phyloP scores from a whole-genome alignment of 2,113 vertebrate genomes.

The Tapirus terrestris region DNA sequence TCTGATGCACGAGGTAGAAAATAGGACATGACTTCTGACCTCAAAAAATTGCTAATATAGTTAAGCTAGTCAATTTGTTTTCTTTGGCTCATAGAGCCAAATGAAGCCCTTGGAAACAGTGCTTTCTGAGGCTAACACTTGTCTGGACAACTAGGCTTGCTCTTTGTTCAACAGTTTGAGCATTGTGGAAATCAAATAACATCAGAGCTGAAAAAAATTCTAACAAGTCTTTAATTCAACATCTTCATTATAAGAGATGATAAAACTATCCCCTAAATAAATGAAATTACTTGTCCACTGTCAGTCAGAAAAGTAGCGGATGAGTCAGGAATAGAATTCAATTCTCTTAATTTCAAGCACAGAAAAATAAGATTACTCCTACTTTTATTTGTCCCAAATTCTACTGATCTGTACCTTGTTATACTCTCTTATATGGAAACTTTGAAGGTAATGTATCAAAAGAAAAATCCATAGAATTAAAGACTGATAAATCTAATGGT shows the following conservation, averaged over 20 bases:
- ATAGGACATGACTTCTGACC: background rate
- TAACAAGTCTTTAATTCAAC: background rate
- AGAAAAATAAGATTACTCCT: background rate
- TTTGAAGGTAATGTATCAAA: background rate
- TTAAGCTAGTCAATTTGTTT: background rate
- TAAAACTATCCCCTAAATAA: background rate
- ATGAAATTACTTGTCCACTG: background rate
- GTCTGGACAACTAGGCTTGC: background rate
- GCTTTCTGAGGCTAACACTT: background rate
- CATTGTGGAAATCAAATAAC: background rate
- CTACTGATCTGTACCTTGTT: background rate
- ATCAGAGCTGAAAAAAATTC: background rate
- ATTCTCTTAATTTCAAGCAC: background rate
- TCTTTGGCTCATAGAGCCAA: background rate
- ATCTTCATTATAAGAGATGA: background rate
- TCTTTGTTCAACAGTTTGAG: background rate
- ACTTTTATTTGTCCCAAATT: slow-evolving; percentile 12
- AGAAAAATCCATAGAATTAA: background rate
- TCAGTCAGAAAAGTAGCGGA: background rate
- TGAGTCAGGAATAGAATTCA: background rate
- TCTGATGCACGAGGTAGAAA: background rate
- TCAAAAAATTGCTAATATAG: background rate
- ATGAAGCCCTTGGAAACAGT: background rate
- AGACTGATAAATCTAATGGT: background rate
- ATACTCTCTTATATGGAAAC: background rate